Evolutionary conservation across 2,888 invertebrate genomes (phyloP), one percentile per base, ranked within the genome.

Genomic region (Stenodera caucasica): DNA sequence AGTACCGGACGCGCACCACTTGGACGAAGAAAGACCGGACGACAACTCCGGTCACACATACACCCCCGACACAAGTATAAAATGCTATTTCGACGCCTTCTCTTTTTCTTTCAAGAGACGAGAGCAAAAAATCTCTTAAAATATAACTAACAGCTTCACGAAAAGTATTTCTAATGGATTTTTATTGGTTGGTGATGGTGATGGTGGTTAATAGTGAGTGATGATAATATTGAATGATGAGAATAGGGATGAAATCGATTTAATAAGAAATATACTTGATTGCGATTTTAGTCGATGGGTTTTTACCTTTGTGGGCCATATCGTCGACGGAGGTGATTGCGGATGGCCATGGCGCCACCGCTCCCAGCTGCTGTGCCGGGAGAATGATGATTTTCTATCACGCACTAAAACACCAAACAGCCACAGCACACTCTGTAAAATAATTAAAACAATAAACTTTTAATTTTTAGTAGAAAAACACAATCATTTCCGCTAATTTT

Each of bases 221-320:
- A 21, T 5, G 5, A 45, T 18, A 12, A 12, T 35, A 5, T 26
- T 26, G n/a, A 3, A 14, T 4, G 5, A 45, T 37, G 15, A 15
- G 2, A 37, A 37, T 15, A 9, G 37, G n/a, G n/a, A n/a, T n/a
- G n/a, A n/a, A n/a, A n/a, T n/a, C n/a, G n/a, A n/a, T n/a, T n/a
- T n/a, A n/a, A n/a, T n/a, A n/a, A n/a, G n/a, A n/a, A n/a, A n/a
- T n/a, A n/a, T n/a, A n/a, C n/a, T n/a, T n/a, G n/a, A n/a, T n/a
- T n/a, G n/a, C n/a, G n/a, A 26, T 21, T 11, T 0, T 21, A 1
- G 11, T 21, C 50, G 59, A 56, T 55, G 59, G 64, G 73, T 73
- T 82, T 84, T 88, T 87, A 92, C 92, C 92, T 88, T 92, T 92
- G 84, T 92, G 91, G 73, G 90, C 89, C 84, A 92, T 87, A 78